phyloP scores from a whole-genome alignment of 2,888 invertebrate species.

The Mongoloraphidia duomilia region DNA sequence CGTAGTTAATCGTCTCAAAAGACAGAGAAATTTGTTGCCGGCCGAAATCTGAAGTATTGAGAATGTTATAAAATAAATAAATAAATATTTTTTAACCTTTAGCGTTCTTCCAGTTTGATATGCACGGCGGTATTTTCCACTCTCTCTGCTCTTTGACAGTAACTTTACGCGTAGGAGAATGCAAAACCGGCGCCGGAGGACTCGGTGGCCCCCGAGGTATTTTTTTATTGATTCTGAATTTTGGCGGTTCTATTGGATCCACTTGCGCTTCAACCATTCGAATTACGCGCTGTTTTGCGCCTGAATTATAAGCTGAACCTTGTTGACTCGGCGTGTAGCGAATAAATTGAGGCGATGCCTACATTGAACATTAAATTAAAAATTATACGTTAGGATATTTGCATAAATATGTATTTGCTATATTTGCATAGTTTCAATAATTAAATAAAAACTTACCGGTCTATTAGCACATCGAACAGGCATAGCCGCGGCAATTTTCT shows the following conservation, averaged over 20 bases:
- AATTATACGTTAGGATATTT: neutral
- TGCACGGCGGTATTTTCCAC: conserved; percentile 98
- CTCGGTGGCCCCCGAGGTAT: conserved; percentile 97
- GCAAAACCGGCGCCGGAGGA: conserved; percentile 96
- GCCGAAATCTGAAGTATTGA: neutral
- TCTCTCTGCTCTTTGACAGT: conserved; percentile 98
- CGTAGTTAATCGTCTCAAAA: no score
- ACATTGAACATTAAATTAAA: conserved; percentile 13
- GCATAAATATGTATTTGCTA: neutral
- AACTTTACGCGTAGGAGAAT: conserved; percentile 93
- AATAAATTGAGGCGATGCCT: conserved; percentile 90
- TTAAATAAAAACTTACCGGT: conserved; percentile 35
- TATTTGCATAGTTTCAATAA: neutral
- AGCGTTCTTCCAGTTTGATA: conserved; percentile 99
- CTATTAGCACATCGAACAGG: conserved; percentile 93
- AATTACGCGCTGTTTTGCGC: conserved; percentile 95
- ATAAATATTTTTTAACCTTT: conserved; percentile 42
- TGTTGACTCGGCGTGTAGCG: conserved; percentile 97
- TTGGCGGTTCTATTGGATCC: conserved; percentile 98
- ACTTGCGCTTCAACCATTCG: conserved; percentile 85
- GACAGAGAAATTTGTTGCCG: no score
- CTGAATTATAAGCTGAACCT: conserved; percentile 85
- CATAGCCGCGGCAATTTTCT: conserved; percentile 90
- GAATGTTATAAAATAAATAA: neutral
- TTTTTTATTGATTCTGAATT: conserved; percentile 96